A percentile compares a stretch with the other conserved stretches of the same genome.
Conservation (phyloP, 2,797 vertebrate genomes). For the Garrulus glandarius region DNA sequence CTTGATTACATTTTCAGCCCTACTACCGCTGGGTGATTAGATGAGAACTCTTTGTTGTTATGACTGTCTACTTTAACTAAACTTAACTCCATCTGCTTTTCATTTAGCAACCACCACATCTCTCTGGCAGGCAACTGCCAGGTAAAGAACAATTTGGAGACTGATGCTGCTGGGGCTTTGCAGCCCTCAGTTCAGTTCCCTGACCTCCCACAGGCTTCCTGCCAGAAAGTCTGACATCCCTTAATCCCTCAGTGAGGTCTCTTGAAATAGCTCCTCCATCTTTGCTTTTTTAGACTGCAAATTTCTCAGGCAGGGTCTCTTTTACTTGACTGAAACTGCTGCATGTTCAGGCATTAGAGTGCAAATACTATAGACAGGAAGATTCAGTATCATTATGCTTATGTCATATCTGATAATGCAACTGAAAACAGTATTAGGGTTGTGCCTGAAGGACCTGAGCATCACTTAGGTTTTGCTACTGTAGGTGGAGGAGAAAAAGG, state of each 20-base stretch:
- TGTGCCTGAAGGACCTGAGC: neutral
- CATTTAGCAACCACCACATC: constrained; percentile 33
- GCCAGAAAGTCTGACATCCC: constrained; percentile 33
- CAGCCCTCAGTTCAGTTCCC: neutral
- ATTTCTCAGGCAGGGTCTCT: neutral
- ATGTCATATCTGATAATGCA: neutral
- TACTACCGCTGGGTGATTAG: constrained; percentile 32
- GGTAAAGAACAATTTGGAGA: constrained; percentile 28
- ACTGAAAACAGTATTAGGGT: neutral
- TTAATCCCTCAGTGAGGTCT: neutral
- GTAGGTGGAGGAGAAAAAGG: neutral
- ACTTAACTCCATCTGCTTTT: constrained; percentile 57
- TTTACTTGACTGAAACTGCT: neutral
- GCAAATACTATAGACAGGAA: neutral
- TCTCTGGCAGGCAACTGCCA: constrained; percentile 26
- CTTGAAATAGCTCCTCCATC: neutral
- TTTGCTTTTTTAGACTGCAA: constrained; percentile 4
- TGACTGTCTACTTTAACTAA: constrained; percentile 49
- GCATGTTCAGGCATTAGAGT: neutral
- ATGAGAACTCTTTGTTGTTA: constrained; percentile 52
- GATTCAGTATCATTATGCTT: neutral
- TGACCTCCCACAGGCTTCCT: constrained; percentile 20
- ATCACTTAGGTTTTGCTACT: neutral
- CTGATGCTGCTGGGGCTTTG: neutral
- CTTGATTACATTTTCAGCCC: constrained; percentile 50